Evolutionary conservation across 2,113 vertebrate genomes (phyloP), one percentile per base, ranked within the genome.

Genomic region (Odobenus rosmarus): DNA sequence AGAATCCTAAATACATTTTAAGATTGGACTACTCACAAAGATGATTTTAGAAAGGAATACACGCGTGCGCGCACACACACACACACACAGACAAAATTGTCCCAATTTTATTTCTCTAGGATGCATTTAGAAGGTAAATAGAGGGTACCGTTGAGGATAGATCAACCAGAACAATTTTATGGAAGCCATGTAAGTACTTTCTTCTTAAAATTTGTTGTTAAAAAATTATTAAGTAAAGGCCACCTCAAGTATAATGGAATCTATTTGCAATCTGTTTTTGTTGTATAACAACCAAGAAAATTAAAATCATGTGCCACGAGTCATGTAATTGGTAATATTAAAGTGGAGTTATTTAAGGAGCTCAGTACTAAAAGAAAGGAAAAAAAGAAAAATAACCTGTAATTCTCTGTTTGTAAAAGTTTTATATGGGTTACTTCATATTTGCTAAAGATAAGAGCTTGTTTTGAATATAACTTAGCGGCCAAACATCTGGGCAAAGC

Each of bases 271-370:
- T 94, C 72, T 92, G 79, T 72, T 98, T 97, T 95, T 98, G 88
- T 98, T 98, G 86, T 90, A 39, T 97, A 98, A 98, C 88, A 98
- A 62, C n/a, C 0, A 5, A 93, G 64, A 97, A 98, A 92, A 59
- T 97, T 98, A 98, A 98, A 98, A 97, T 91, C 74, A 94, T 1
- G 5, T 96, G 88, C 51, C 23, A 87, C 97, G 96, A 98, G 96
- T 98, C 96, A 98, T 88, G 14, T 97, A 98, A 98, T 98, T 98
- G 89, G 64, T 98, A 98, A 98, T 94, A 97, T 97, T 98, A 92
- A 61, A 97, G 61, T 57, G 7, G 11, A 98, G 26, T 80, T 98
- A 97, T 98, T 98, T 97, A 97, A 76, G 95, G 77, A 98, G 64
- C 49, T 94, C 36, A 98, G 59, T 80, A 91, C 53, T 57, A 57